Base-by-base conservation (phyloP, 2,113 vertebrate genomes). In the Xenus cinereus region DNA sequence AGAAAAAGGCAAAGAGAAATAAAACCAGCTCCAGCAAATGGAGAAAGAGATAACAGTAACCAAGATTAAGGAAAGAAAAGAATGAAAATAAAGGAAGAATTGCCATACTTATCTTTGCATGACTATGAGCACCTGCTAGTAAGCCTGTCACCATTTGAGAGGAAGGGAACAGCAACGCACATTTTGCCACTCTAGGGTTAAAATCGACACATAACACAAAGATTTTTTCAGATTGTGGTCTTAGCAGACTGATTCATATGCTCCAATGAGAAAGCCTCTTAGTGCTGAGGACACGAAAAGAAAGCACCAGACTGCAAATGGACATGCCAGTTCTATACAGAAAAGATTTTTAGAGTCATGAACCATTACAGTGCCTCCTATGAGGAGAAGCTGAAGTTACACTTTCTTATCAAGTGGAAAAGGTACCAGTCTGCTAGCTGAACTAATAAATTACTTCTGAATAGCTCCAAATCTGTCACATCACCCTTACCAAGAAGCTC, bases 21-120 rank as follows among this genome's bases (percentile, higher is more conserved):
- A 95, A 63, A 66, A 45, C 4, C 64, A 28, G 5, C 41, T 69
- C 3, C 17, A 73, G 18, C 8, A 69, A 83, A 37, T 39, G 12
- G 10, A 30, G 23, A 82, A 90, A 64, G 16, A 66, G 7, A 43
- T 4, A 56, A 20, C 1, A 33, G 24, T 56, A 79, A 60, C 30
- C 3, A 56, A 67, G 37, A 8, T 6, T 12, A 71, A 67, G 19
- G 16, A 79, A 74, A 87, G 12, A 54, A 72, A 33, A 66, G 7
- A 62, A 77, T 7, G 2, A 63, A 78, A 88, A 62, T 23, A 82
- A 83, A 37, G 1, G 39, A 91, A 67, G n/a, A 51, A 37, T 14
- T 56, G 14, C 4, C 7, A 11, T 24, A 27, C 0, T 5, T 48
- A 46, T 35, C 7, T 33, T 21, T n/a, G 6, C 3, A 3, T 35